Base-by-base conservation (phyloP, 37 sponge, comb jelly and placozoan genomes). In the Corticium candelabrum region DNA sequence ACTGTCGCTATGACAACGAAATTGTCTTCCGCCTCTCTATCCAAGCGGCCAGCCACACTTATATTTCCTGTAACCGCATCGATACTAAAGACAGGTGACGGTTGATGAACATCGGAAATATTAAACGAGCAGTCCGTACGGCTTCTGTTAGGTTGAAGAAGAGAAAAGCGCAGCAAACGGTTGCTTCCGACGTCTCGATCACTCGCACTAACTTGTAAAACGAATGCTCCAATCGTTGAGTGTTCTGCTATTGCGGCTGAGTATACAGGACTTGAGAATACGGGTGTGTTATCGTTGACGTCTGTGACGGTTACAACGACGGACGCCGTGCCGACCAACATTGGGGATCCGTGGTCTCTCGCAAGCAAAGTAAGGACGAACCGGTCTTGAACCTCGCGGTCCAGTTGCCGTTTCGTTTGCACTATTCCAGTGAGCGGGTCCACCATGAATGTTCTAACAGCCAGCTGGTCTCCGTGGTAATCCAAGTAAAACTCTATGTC, bases 251-350 rank as follows among this genome's bases (percentile, higher is more conserved):
- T 21, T 11, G 62, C 11, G 21, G 21, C 11, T 50, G 11, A 11
- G 62, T 50, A 50, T 11, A 21, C 11, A 21, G 21, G 62, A 21
- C 15, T 27, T 27, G 11, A 11, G 21, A 50, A 50, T 50, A 50
- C 62, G 21, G 62, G 62, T 27, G 21, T 21, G 73, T 70, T 70
- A 32, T 70, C 73, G 73, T 70, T 70, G 5, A 70, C 29, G 21
- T 70, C 73, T 5, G 21, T 4, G 21, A 70, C 73, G 73, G 73
- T 32, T 4, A 70, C 73, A 70, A 5, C 21, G 73, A 29, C 73
- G 5, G 36, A 30, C 5, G 73, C 73, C 35, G 33, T 50, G 62
- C 11, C 62, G 62, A 50, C 11, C 21, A 27, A 5, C 73, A 32
- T 5, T 35, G 73, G 31, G 36, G 73, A 70, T 15, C 29, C 73